Evolutionary conservation across 2,113 vertebrate species (phyloP).

Genomic region (Argyrosomus japonicus): DNA sequence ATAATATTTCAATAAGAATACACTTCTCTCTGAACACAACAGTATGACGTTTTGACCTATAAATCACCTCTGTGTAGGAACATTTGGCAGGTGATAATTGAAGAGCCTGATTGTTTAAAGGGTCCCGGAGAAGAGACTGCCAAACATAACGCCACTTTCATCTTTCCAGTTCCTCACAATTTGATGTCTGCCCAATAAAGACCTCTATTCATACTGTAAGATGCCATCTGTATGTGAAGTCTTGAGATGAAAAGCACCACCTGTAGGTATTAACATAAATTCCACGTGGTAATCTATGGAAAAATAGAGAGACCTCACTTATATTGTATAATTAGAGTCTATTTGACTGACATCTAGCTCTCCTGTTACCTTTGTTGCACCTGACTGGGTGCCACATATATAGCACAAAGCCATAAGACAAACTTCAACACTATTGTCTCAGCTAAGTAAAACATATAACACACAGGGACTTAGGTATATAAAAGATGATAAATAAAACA

Average conservation of each 20-base stretch:
- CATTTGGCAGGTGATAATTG: conserved; percentile 2
- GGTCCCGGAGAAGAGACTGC: neutral
- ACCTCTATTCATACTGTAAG: conserved; percentile 6
- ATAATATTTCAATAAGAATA: conserved; percentile 13
- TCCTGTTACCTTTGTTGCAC: no score
- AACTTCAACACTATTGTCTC: no score
- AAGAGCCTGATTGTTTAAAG: conserved; percentile 17
- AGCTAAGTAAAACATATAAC: no score
- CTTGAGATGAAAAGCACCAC: neutral
- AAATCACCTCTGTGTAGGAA: neutral
- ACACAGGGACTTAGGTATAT: no score
- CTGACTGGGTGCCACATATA: no score
- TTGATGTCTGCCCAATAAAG: conserved; percentile 51
- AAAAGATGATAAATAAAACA: no score
- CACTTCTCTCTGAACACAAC: conserved; percentile 9
- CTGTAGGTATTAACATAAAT: neutral
- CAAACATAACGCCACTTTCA: neutral
- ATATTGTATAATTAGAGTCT: no score
- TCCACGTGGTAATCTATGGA: neutral
- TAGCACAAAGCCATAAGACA: no score
- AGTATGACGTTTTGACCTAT: conserved; percentile 48
- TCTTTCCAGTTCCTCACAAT: neutral
- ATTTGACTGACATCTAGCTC: no score
- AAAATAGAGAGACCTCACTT: neutral
- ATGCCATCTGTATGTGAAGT: conserved; percentile 7